Evolutionary conservation across 2,797 vertebrate species (phyloP), one percentile per base, ranked within the genome.

Genomic region (Manis javanica): DNA sequence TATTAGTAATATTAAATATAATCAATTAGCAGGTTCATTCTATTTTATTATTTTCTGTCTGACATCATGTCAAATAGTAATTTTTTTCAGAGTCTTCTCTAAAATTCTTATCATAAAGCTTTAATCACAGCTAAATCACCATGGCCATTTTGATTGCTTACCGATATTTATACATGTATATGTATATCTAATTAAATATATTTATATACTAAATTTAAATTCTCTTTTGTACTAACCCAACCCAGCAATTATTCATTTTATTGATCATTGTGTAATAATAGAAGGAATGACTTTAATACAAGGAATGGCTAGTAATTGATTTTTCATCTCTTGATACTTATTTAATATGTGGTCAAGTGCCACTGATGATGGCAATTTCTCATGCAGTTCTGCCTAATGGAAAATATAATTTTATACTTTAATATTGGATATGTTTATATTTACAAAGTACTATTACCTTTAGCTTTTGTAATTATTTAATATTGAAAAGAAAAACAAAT

Each of bases 41-140:
- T 31, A 69, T 37, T 74, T 5, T 69, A 53, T 59, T 53, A 64
- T 69, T 90, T 84, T n/a, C n/a, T 91, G n/a, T 18, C 42, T 88
- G 8, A 37, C 3, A 63, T 69, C 19, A 72, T 37, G 7, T 21
- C 71, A 87, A 55, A 51, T 15, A 66, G 19, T 39, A 59, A 74
- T 63, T 57, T 91, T 92, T 82, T 89, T 83, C 57, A 84, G 34
- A 82, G 0, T 75, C 23, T 37, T 69, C 6, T 46, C 77, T 39
- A 89, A 95, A 84, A 75, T 87, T 83, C 49, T 77, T 87, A 71
- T 61, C 15, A 55, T 79, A 68, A 46, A 71, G 26, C 46, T 96
- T 77, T 82, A 96, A 77, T 79, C 79, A 59, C 9, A 71, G 23
- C 34, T 92, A n/a, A 94, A 61, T 46, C 7, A 74, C 57, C 79